Percentiles rank a stretch among this genome's conserved stretches.
Evolutionary conservation across 2,113 vertebrate genomes (phyloP).

Genomic region (Hippocampus mohnikei): DNA sequence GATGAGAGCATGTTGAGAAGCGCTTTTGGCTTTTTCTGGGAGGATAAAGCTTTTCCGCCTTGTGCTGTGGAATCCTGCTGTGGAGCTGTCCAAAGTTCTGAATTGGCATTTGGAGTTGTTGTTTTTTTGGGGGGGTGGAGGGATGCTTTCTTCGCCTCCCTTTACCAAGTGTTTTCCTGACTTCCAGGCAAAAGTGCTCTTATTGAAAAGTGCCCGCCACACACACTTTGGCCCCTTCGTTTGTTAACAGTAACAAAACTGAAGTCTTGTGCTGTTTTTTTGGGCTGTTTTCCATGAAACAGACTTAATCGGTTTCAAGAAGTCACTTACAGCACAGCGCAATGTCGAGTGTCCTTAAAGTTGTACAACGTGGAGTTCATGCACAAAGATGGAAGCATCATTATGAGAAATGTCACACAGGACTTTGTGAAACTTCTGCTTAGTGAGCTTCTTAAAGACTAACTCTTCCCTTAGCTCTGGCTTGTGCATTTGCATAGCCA

Average conservation of each 20-base stretch:
- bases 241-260: background rate
- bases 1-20: conserved; percentile 58
- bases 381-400: background rate
- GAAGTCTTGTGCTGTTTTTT: no score
- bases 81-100: conserved; percentile 61
- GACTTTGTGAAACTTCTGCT: background rate
- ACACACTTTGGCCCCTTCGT: background rate
- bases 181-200: background rate
- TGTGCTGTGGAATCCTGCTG: conserved; percentile 49
- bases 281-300: background rate
- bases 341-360: background rate
- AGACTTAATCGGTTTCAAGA: background rate
- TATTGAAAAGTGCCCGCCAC: background rate
- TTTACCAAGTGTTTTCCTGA: background rate
- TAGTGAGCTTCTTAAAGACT: background rate
- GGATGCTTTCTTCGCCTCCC: background rate
- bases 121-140: background rate
- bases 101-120: conserved; percentile 41
- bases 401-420: background rate
- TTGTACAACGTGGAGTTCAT: background rate
- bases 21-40: conserved; percentile 61
- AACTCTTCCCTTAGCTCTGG: background rate
- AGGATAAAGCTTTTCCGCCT: conserved; percentile 64
- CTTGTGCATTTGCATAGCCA: background rate
- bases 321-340: background rate